Base-by-base conservation (phyloP, 1,140 invertebrate genomes). In the Polypedilum pembai region DNA sequence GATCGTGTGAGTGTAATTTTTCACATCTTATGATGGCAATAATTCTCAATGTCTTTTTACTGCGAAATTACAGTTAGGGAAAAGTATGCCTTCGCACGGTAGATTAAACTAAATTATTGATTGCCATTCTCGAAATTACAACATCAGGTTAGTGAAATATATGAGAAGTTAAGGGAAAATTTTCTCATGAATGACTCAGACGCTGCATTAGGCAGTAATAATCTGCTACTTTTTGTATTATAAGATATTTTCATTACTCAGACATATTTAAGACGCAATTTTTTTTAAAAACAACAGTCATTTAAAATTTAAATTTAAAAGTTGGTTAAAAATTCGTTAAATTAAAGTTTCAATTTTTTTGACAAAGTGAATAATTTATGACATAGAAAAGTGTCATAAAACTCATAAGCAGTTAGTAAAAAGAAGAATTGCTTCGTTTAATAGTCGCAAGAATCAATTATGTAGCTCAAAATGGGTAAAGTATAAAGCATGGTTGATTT, bases 131-230 rank as follows among this genome's bases (percentile, higher is more conserved):
- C 1, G 45, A n/a, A 56, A 56, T 56, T 56, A 56, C 12, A 56
- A n/a, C 45, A 56, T 56, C 45, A 56, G 8, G 8, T 3, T 56
- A 12, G 45, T 56, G 45, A 33, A 33, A 33, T 33, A 33, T 33
- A 33, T 56, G 7, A 15, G 45, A n/a, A 56, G 45, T n/a, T 56
- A 56, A 56, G 45, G 45, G 45, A n/a, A 56, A 56, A 56, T 56
- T 56, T 56, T 56, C 10, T 56, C 12, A 73, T 45, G 17, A 45
- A 20, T 18, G 75, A 7, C 76, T 83, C 24, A 79, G 76, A 33
- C 24, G 24, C 2, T 33, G 5, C 24, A 33, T 33, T 33, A 33
- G 10, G 45, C 45, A 56, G 1, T 56, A 56, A 56, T 56, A 15
- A 15, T 56, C 45, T 56, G 10, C 10, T 17, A 56, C 45, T 56